Conservation (phyloP, 2,113 vertebrate species). For the Dolichallabes microphthalmus region DNA sequence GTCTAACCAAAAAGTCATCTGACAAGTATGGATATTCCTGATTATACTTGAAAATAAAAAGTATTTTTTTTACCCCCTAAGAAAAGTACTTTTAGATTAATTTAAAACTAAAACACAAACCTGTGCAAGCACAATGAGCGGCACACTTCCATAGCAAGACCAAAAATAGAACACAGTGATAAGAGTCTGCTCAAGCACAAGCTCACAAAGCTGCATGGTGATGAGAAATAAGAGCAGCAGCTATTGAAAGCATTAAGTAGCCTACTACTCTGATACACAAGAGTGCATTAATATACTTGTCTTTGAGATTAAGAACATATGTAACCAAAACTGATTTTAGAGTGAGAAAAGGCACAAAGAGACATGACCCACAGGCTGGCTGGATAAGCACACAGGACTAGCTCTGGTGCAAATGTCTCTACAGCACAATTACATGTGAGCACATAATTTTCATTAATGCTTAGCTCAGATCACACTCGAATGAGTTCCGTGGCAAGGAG, state of each 20-base stretch:
- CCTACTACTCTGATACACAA: constrained; percentile 13
- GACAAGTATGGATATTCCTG: constrained; percentile 61
- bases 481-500: constrained; percentile 25
- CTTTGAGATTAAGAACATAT: constrained; percentile 20
- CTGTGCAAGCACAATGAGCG: constrained; percentile 26
- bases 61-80: constrained; percentile 63
- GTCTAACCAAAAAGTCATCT: constrained; percentile 74
- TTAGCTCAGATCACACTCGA: constrained; percentile 18
- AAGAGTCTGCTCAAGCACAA: constrained; percentile 38
- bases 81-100: constrained; percentile 55
- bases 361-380: constrained; percentile 51
- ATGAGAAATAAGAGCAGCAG: constrained; percentile 35
- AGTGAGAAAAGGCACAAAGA: constrained; percentile 57
- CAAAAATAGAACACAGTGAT: constrained; percentile 45
- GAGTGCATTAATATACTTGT: constrained; percentile 33
- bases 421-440: constrained; percentile 28
- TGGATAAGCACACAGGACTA: constrained; percentile 43
- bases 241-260: constrained; percentile 29
- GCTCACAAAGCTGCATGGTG: constrained; percentile 38
- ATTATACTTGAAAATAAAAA: constrained; percentile 67
- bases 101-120: constrained; percentile 32
- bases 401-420: constrained; percentile 36
- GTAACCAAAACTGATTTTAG: constrained; percentile 38
- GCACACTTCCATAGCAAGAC: constrained; percentile 30
- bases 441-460: constrained; percentile 14